Evolutionary conservation across 2,113 vertebrate species (phyloP).

Genomic region (Crypturellus undulatus): DNA sequence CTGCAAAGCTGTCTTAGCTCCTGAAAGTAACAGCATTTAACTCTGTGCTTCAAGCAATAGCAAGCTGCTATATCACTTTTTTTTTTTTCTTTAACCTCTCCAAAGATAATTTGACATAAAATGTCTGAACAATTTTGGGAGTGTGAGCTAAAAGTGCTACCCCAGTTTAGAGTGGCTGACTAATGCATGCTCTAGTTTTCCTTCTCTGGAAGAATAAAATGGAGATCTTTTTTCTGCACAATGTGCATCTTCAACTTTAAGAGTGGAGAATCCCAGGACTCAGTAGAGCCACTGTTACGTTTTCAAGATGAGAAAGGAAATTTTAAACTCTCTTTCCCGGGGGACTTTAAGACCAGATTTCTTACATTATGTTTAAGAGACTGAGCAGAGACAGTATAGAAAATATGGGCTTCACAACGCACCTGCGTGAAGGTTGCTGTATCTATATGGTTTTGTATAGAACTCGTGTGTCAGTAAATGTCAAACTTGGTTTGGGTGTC

Average conservation of each 20-base stretch:
- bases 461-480: fast-evolving
- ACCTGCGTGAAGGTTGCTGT: background rate
- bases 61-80: background rate
- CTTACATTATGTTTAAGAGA: background rate
- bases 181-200: background rate
- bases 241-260: background rate
- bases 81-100: background rate
- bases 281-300: background rate
- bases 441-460: fast-evolving
- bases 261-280: background rate
- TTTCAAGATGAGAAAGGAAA: background rate
- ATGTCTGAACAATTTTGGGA: background rate
- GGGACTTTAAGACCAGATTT: background rate
- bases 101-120: background rate
- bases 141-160: background rate
- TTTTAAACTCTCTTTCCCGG: background rate
- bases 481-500: background rate
- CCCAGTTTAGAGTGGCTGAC: background rate
- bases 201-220: background rate
- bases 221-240: background rate
- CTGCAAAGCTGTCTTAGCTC: background rate
- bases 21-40: background rate
- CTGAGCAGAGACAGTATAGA: background rate
- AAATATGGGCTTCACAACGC: background rate
- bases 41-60: background rate